Conservation (phyloP, 2,113 vertebrate species). For the Saccopteryx leptura region DNA sequence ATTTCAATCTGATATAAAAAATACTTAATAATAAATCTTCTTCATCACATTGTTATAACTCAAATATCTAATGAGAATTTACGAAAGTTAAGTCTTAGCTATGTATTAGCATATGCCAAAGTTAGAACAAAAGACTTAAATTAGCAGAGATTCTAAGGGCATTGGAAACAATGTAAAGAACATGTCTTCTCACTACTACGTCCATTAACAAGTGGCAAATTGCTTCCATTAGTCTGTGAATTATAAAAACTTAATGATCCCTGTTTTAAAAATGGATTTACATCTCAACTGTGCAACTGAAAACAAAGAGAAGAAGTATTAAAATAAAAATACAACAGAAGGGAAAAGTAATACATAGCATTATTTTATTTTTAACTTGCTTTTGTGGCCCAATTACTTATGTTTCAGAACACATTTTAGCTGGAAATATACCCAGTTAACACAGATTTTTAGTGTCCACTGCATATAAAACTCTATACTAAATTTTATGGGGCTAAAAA, state of each 20-base stretch:
- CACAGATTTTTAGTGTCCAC: slow-evolving; percentile 21
- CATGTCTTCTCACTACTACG: neutral
- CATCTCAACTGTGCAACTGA: slow-evolving; percentile 12
- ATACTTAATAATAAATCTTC: neutral
- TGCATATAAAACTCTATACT: neutral
- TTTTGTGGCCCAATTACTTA: slow-evolving; percentile 42
- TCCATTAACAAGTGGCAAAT: neutral
- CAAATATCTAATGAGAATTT: slow-evolving; percentile 26
- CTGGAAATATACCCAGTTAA: slow-evolving; percentile 29
- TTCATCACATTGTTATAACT: slow-evolving; percentile 43
- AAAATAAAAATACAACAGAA: neutral
- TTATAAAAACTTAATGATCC: slow-evolving; percentile 37
- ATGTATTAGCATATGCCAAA: slow-evolving; percentile 7
- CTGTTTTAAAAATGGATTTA: slow-evolving; percentile 10
- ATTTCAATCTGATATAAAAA: slow-evolving; percentile 48
- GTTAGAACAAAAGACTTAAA: slow-evolving; percentile 16
- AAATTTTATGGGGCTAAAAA: slow-evolving; percentile 47
- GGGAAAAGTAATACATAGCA: neutral
- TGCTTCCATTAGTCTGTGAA: neutral
- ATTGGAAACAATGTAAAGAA: slow-evolving; percentile 32
- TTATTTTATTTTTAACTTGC: slow-evolving; percentile 42
- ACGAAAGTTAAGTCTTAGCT: neutral
- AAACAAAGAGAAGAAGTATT: slow-evolving; percentile 13
- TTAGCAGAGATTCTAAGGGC: neutral
- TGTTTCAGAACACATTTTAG: slow-evolving; percentile 51